phyloP scores from a whole-genome alignment of 2,888 invertebrate genomes.

The Diploptera punctata region DNA sequence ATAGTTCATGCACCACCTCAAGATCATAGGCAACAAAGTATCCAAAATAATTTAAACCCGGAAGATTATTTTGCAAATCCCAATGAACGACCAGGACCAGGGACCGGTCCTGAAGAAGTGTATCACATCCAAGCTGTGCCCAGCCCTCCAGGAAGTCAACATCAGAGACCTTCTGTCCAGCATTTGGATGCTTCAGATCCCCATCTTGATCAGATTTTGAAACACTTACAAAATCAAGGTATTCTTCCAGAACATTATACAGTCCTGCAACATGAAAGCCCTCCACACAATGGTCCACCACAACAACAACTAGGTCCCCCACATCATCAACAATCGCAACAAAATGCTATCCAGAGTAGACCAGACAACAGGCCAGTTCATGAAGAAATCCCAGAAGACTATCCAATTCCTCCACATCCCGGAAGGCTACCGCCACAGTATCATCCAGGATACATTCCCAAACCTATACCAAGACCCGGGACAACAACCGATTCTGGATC shows the following conservation, averaged over 20 bases:
- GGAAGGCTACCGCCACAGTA: background rate
- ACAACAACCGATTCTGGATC: no score
- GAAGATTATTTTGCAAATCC: conserved; percentile 2
- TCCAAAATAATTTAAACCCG: background rate
- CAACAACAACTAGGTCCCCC: conserved; percentile 39
- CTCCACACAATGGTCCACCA: conserved; percentile 33
- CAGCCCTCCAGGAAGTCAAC: background rate
- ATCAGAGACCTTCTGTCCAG: background rate
- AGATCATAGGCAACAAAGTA: background rate
- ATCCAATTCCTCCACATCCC: background rate
- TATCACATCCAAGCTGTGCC: background rate
- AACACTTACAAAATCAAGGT: conserved; percentile 54
- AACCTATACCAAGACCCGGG: background rate
- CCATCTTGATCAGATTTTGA: conserved; percentile 50
- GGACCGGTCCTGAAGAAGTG: conserved; percentile 12
- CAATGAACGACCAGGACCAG: background rate
- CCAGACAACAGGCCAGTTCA: background rate
- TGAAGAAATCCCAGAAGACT: background rate
- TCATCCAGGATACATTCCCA: background rate
- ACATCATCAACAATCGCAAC: conserved; percentile 35
- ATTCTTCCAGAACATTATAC: conserved; percentile 42
- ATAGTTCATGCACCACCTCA: background rate
- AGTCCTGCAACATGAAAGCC: conserved; percentile 24
- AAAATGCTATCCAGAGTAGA: background rate
- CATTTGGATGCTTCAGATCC: conserved; percentile 12